Evolutionary conservation across 2,888 invertebrate species (phyloP), one percentile per base, ranked within the genome.

Genomic region (Cataglyphis livida): DNA sequence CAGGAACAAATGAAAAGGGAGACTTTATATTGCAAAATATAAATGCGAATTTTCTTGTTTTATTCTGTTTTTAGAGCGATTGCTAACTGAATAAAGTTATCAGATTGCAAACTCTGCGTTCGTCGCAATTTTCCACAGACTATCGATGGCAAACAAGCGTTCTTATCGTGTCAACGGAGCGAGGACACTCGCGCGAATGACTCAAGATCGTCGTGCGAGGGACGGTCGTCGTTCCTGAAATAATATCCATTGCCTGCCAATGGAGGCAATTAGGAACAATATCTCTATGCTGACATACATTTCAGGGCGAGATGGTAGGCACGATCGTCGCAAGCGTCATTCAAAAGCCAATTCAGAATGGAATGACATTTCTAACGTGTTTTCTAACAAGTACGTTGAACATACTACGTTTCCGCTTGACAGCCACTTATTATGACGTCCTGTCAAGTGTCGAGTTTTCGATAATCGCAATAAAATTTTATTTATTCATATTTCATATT

Each of bases 201-300:
- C 32, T n/a, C 48, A 25, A 18, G 79, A 83, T 15, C 70, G 41
- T 61, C 35, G 48, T 59, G 18, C 28, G 38, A 61, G 38, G 59
- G 25, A 7, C 64, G 75, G 38, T 21, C 81, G 59, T 3, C 54
- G 73, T 66, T 84, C 73, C 76, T 70, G 81, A 89, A 88, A 88
- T 87, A 85, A 85, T 88, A 48, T 66, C 65, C 84, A 89, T 90
- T 90, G 87, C 68, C 82, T 73, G 57, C 83, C 89, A 89, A 89
- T 87, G 70, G 73, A 86, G 73, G 73, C 90, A 90, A 90, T 90
- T 90, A 90, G 73, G 85, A 84, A 38, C 85, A 87, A 86, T 87
- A 79, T 84, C 78, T 61, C 41, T 32, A 44, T 35, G 41, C 71
- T 90, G 90, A 90, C 87, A 89, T 59, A 88, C 81, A 85, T 89